phyloP scores from a whole-genome alignment of 2,888 invertebrate genomes.

The Hirtodrosophila trivittata region DNA sequence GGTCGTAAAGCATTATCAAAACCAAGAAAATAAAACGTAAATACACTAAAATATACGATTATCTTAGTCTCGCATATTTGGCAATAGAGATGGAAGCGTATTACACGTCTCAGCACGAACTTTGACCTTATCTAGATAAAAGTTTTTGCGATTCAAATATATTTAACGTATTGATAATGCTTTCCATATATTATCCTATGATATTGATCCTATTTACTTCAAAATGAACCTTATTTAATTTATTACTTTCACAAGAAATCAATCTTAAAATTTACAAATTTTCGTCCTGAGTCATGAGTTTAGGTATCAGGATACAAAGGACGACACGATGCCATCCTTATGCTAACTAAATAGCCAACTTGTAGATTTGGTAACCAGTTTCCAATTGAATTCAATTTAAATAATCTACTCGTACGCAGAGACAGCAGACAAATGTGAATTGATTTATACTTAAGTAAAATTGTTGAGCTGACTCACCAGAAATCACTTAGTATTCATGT shows the following conservation, averaged over 20 bases:
- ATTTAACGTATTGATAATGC: no score
- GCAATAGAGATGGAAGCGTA: background rate
- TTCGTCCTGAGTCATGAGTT: no score
- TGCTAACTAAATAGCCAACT: constrained; percentile 30
- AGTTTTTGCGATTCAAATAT: no score
- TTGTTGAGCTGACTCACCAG: background rate
- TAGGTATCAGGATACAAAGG: no score
- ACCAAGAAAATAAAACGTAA: constrained; percentile 27
- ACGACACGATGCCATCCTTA: constrained; percentile 12
- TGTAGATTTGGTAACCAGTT: constrained; percentile 39
- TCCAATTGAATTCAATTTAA: constrained; percentile 39
- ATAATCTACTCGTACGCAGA: constrained; percentile 32
- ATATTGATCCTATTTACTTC: no score
- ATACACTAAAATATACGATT: constrained; percentile 28
- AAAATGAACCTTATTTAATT: no score
- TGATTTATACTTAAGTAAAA: constrained; percentile 5
- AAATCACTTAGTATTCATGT: constrained; percentile 1
- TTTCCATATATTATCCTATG: no score
- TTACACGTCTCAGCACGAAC: background rate
- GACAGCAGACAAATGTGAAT: constrained; percentile 24
- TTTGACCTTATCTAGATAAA: no score
- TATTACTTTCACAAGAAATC: no score
- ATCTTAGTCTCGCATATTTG: no score
- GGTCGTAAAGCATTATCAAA: constrained; percentile 25
- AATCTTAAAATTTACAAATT: no score